Evolutionary conservation across 2,113 vertebrate genomes (phyloP), one percentile per base, ranked within the genome.

Genomic region (Anolis carolinensis): DNA sequence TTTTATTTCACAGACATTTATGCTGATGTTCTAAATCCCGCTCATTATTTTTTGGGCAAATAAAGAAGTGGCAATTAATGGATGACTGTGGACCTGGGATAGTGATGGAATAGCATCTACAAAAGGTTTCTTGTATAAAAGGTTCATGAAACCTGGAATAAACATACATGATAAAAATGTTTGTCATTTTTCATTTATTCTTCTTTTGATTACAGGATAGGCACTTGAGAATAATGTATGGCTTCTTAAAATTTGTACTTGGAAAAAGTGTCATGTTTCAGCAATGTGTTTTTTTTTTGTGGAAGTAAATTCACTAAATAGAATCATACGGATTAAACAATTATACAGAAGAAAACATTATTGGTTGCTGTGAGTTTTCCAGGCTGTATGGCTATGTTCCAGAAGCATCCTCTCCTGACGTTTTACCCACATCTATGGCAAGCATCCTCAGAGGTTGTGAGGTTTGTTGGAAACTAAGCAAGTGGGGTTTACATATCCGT

Each of bases 91-190:
- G 78, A 78, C 84, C 80, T 44, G 1, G 91, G 74, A 73, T 87
- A 14, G 14, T 55, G 52, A 55, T 55, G 52, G 9, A 95, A 90
- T 92, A 95, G 92, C 73, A 88, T 52, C 59, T 1, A 4, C 79
- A 16, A 74, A 63, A 81, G 10, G 36, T 76, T 82, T 87, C 74
- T 70, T 87, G 80, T 77, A 44, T 48, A 85, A 86, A 88, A 78
- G 50, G 27, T 73, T 79, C n/a, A 86, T 82, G 85, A 89, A 84
- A 90, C 67, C 78, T 8, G 70, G 84, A 63, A 67, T 79, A 93
- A 21, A 34, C 21, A 44, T 87, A 23, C 73, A 81, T 94, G 79
- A 89, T 91, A 87, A 95, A 96, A 92, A 91, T 96, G 93, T 90
- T 96, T 90, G 63, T 79, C 25, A 52, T 92, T 95, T 94, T 86